phyloP scores from a whole-genome alignment of 2,888 invertebrate genomes.

The Sialis fuliginosa region DNA sequence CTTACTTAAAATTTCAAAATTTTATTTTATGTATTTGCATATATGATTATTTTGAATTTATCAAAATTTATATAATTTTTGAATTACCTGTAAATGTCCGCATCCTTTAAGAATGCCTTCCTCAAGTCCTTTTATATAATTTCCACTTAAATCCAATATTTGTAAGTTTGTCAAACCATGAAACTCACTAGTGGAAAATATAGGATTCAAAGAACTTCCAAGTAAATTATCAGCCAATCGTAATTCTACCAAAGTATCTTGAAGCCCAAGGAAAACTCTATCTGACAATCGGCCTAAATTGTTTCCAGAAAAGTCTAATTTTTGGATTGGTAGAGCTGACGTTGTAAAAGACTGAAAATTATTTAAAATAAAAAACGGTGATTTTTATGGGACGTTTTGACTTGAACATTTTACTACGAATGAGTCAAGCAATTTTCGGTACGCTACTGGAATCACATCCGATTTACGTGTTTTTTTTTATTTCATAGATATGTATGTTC shows the following conservation, averaged over 20 bases:
- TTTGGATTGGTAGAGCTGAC: conserved; percentile 52
- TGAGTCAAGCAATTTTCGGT: no score
- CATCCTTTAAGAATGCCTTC: conserved; percentile 77
- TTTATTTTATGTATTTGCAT: background rate
- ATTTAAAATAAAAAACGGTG: background rate
- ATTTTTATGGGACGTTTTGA: background rate
- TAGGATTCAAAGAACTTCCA: conserved; percentile 78
- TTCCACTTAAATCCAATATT: conserved; percentile 61
- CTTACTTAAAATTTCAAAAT: background rate
- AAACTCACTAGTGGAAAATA: conserved; percentile 74
- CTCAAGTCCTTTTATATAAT: conserved; percentile 65
- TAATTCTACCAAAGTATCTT: conserved; percentile 48
- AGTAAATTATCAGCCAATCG: conserved; percentile 65
- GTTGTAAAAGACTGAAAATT: conserved; percentile 43
- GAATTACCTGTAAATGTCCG: conserved; percentile 44
- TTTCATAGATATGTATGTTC: no score
- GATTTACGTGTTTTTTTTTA: no score
- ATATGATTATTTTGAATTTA: background rate
- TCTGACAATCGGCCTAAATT: conserved; percentile 63
- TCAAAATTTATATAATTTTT: conserved; percentile 6
- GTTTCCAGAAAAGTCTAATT: conserved; percentile 69
- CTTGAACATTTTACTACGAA: no score
- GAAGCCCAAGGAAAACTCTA: conserved; percentile 47
- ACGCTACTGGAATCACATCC: no score
- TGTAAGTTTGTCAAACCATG: conserved; percentile 55